Base-by-base conservation (phyloP, 2,888 invertebrate species). In the Papilio gigon region DNA sequence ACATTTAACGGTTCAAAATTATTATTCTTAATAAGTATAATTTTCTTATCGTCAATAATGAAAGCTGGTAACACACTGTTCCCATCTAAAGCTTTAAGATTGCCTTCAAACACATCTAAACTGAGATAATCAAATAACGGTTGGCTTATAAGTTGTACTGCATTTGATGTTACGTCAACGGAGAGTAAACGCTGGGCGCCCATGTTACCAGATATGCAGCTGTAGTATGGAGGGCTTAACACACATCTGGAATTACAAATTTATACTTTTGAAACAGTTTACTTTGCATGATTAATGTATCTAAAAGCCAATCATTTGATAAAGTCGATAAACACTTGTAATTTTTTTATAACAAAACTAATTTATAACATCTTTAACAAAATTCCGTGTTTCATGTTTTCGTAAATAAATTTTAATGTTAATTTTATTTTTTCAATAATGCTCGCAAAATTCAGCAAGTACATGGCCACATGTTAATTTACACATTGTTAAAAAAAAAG, bases 211-310 rank as follows among this genome's bases (percentile, higher is more conserved):
- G 94, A 94, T 27, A 94, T 74, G 76, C 96, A 97, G 6, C 93
- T 93, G 83, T 94, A 95, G 82, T 94, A 94, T 6, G 94, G 93
- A 1, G 93, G 93, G 37, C 94, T 91, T 64, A 95, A 76, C 8
- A 94, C 81, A 82, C 96, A 97, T 72, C 94, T 94, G 86, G 64
- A 92, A 83, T 40, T 5, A 61, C 4, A 50, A 14, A 25, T 4
- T 3, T 5, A 50, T 12, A 12, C 3, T 22, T 50, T 35, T n/a
- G n/a, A n/a, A n/a, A n/a, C n/a, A n/a, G n/a, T n/a, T n/a, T n/a
- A n/a, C n/a, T n/a, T n/a, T n/a, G n/a, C n/a, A n/a, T n/a, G n/a
- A n/a, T n/a, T n/a, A n/a, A n/a, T n/a, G n/a, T n/a, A n/a, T n/a
- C n/a, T n/a, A n/a, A n/a, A n/a, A n/a, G n/a, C n/a, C n/a, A n/a